Evolutionary conservation across 2,888 invertebrate genomes (phyloP).

Genomic region (Papilio elwesi): DNA sequence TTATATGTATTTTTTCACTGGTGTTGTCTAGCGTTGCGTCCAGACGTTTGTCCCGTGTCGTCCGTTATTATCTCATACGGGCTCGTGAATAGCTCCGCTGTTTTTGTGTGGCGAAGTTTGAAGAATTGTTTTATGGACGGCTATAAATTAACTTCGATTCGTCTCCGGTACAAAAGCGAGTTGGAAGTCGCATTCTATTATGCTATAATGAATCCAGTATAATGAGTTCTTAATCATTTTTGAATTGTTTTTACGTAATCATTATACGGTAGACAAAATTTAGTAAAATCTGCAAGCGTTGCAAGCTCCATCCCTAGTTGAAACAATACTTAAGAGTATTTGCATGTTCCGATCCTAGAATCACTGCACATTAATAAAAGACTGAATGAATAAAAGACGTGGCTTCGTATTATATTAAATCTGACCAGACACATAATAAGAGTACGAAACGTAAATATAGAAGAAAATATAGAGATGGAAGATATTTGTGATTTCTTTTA

Average conservation of each 20-base stretch:
- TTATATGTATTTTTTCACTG: conserved; percentile 62
- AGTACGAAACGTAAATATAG: too few relatives aligned
- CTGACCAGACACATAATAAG: too few relatives aligned
- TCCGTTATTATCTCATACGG: conserved; percentile 76
- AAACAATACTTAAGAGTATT: too few relatives aligned
- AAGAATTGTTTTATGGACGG: conserved; percentile 80
- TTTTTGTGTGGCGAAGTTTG: conserved; percentile 78
- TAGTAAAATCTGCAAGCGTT: neutral
- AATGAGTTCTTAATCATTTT: conserved; percentile 24
- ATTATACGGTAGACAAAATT: neutral
- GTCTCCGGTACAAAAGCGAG: conserved; percentile 55
- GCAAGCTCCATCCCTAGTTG: too few relatives aligned
- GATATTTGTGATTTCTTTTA: too few relatives aligned
- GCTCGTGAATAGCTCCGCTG: conserved; percentile 69
- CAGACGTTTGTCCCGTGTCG: conserved; percentile 77
- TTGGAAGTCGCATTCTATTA: conserved; percentile 59
- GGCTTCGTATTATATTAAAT: too few relatives aligned
- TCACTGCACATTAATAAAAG: too few relatives aligned
- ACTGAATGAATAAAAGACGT: too few relatives aligned
- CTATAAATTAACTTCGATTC: conserved; percentile 71
- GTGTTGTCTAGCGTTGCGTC: conserved; percentile 73
- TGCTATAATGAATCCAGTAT: conserved; percentile 57
- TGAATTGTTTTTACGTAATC: conserved; percentile 4
- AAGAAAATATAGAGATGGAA: too few relatives aligned
- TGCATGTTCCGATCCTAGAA: too few relatives aligned